Conservation (phyloP, 2,113 vertebrate species). For the Cathartes aura region DNA sequence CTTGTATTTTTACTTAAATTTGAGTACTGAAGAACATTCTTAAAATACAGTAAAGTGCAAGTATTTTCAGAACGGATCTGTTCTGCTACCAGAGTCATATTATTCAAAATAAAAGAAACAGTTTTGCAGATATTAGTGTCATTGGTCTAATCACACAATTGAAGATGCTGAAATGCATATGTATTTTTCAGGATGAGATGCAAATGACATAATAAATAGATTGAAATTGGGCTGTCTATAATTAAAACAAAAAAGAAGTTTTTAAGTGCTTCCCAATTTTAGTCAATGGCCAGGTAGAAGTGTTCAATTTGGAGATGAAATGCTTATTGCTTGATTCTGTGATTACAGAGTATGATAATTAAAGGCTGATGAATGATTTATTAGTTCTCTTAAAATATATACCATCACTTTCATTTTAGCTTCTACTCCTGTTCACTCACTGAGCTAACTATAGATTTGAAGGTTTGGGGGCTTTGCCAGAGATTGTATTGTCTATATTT, state of each 20-base stretch:
- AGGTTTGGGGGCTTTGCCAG: background rate
- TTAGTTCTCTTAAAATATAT: constrained; percentile 49
- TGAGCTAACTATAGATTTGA: constrained; percentile 37
- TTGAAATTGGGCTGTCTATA: constrained; percentile 24
- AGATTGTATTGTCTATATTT: constrained; percentile 1
- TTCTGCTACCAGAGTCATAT: background rate
- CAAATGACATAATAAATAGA: constrained; percentile 46
- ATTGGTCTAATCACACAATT: background rate
- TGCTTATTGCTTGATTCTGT: constrained; percentile 56
- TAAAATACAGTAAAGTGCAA: background rate
- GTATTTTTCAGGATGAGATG: constrained; percentile 41
- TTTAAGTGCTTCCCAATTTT: constrained; percentile 55
- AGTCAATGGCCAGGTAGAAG: constrained; percentile 65
- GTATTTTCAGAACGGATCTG: background rate
- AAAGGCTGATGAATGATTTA: constrained; percentile 67
- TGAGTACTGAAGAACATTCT: background rate
- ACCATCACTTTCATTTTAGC: background rate
- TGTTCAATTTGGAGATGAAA: constrained; percentile 36
- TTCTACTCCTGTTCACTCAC: background rate
- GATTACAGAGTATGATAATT: constrained; percentile 55
- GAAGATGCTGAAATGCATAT: constrained; percentile 30
- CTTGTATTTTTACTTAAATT: background rate
- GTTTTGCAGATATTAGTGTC: background rate
- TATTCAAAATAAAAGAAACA: background rate
- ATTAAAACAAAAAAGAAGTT: constrained; percentile 51